Evolutionary conservation across 1,140 invertebrate species (phyloP), one percentile per base, ranked within the genome.

Genomic region (Lysiphlebus fabarum): DNA sequence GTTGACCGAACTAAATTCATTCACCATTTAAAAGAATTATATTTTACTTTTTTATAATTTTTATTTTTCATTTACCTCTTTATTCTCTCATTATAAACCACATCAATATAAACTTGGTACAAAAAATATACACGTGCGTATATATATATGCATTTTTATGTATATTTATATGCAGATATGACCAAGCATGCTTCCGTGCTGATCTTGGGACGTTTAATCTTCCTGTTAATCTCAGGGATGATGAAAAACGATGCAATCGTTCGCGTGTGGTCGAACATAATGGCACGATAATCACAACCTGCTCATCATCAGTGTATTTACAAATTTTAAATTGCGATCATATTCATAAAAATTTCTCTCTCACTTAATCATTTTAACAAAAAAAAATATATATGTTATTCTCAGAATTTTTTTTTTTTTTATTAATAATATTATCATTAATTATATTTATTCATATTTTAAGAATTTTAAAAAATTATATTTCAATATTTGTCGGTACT

Each of bases 211-310:
- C 42, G 50, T 6, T 42, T 43, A 53, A 66, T 59, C 58, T 53
- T 34, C 40, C 58, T 59, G 58, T 53, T 59, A 59, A 59, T 59
- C 58, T 59, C 17, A 34, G 10, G 42, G 51, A 47, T 53, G 51
- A 53, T 64, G 62, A 58, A 61, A 26, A 64, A 63, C 59, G 50
- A 61, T 59, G 49, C 49, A 50, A 64, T 61, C 62, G 62, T 64
- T 64, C 62, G 62, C 62, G 62, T 64, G 62, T 64, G 62, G 62
- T 59, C 62, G 62, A 51, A 59, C 26, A n/a, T 61, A 61, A 64
- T 61, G 55, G 62, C 47, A 48, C 54, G 59, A 64, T 64, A 64
- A 64, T 64, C 62, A 51, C 36, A 37, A n/a, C n/a, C 36, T 4
- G 55, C 60, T 62, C 60, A 34, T 62, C 60, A 34, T n/a, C 12